Base-by-base conservation (phyloP, 2,888 invertebrate genomes). In the Xestia rhomboidea region DNA sequence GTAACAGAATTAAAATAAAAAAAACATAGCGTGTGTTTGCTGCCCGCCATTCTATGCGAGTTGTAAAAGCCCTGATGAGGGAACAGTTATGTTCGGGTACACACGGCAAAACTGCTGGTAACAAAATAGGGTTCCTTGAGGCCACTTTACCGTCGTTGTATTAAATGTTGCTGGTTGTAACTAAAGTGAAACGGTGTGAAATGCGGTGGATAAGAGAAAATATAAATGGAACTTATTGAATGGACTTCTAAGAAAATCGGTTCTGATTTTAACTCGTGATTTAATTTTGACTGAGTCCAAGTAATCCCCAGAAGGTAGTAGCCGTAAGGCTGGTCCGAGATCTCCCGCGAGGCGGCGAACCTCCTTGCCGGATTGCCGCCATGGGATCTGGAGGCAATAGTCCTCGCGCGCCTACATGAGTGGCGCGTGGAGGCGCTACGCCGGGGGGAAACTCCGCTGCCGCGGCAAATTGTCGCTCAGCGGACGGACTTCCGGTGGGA, bases 1-100 rank as follows among this genome's bases (percentile, higher is more conserved):
- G 60, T 62, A 34, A n/a, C 54, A 66, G 13, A 54, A 76, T 66
- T n/a, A 57, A 69, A 81, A 76, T 64, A 64, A 76, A 79, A 66
- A 8, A 72, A 69, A 74, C 15, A 69, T 24, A 44, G 27, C 18
- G 49, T 8, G 27, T 60, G 44, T 75, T 71, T 57, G 75, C 41
- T 67, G 41, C 11, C 66, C 68, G 62, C 66, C 72, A 67, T 76
- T 79, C 44, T 63, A 46, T 24, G 51, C 21, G 57, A 60, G 68
- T 70, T 67, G 67, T 70, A 41, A 69, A 72, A 83, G 27, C 71
- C 18, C 27, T 51, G 78, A 51, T 69, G 38, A 71, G 41, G 49
- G 41, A 64, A 70, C 54, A 49, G 46, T 79, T 68, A 68, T 51
- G 57, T 57, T 51, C 15, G 68, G 71, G 54, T 54, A 60, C 57